Conservation (phyloP, 2,888 invertebrate species). For the Heliconius cydno region DNA sequence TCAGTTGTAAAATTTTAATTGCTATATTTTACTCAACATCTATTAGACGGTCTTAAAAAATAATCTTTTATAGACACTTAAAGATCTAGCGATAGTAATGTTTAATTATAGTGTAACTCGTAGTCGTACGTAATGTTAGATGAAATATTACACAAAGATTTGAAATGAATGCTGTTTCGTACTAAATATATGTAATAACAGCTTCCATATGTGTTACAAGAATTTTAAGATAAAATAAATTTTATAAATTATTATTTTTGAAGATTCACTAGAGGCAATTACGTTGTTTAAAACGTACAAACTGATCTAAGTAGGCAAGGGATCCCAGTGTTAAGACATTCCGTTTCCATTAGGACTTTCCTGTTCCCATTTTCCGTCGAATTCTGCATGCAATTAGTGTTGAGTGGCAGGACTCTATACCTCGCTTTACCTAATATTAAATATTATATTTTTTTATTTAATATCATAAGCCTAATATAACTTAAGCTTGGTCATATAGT, state of each 20-base stretch:
- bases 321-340: no score
- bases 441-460: no score
- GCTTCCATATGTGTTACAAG: background rate
- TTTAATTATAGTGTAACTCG: constrained; percentile 13
- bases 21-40: constrained; percentile 1
- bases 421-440: no score
- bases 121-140: background rate
- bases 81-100: background rate
- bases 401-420: no score
- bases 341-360: no score
- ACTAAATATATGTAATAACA: background rate
- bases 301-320: no score
- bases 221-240: background rate
- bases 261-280: no score
- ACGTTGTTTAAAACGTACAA: no score
- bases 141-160: constrained; percentile 1
- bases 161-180: background rate
- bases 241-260: no score
- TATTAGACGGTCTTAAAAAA: constrained; percentile 2
- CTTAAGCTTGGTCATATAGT: background rate
- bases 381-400: no score
- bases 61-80: background rate
- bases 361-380: no score
- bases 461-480: no score
- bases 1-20: constrained; percentile 12